phyloP scores from a whole-genome alignment of 2,797 vertebrate species.

The Podargus strigoides region DNA sequence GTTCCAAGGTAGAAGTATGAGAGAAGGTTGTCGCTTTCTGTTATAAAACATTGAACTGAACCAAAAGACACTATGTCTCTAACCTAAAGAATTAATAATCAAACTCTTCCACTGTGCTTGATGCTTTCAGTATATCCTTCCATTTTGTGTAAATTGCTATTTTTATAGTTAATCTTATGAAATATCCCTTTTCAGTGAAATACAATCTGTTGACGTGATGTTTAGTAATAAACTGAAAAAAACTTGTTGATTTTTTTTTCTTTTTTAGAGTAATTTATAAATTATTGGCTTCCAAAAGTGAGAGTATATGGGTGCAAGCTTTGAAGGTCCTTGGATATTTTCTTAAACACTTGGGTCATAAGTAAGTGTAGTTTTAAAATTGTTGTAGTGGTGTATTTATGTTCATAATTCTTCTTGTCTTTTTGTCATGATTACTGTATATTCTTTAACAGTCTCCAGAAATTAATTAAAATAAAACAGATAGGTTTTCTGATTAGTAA shows the following conservation, averaged over 20 bases:
- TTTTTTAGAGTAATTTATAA: slow-evolving; percentile 92
- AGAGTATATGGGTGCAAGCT: slow-evolving; percentile 95
- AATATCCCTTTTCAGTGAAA: not conserved
- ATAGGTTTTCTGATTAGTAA: not conserved
- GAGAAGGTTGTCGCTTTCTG: not conserved
- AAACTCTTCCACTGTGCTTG: accelerated
- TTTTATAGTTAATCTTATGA: not conserved
- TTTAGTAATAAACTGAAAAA: not conserved
- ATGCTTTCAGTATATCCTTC: not conserved
- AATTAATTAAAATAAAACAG: not conserved
- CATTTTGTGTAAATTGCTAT: not conserved
- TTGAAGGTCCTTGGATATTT: slow-evolving; percentile 97
- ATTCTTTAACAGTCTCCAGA: not conserved
- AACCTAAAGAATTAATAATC: not conserved
- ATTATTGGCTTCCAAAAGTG: slow-evolving; percentile 93
- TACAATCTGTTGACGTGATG: not conserved
- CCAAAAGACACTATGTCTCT: not conserved
- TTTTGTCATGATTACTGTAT: not conserved
- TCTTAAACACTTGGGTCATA: slow-evolving; percentile 95
- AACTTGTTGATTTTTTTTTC: not conserved
- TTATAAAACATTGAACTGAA: not conserved
- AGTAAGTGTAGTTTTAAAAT: slow-evolving; percentile 81
- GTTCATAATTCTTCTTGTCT: not conserved
- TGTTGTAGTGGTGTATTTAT: not conserved
- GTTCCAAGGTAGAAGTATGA: not conserved